Conservation (phyloP, 2,888 invertebrate genomes). For the Seladonia tumulorum region DNA sequence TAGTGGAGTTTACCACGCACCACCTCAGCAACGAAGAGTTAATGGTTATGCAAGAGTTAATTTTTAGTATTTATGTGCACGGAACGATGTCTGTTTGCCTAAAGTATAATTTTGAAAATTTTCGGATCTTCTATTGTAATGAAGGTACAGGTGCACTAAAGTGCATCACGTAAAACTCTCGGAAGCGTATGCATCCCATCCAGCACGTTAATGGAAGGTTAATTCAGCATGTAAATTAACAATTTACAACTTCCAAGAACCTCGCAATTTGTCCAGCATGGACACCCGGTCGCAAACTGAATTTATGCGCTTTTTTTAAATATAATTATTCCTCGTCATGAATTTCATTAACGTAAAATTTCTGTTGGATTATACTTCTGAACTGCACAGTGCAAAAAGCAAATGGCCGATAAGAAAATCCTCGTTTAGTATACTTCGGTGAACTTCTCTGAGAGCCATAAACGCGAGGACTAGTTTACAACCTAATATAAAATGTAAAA, state of each 20-base stretch:
- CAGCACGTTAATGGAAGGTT: neutral
- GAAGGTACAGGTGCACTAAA: neutral
- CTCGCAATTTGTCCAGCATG: neutral
- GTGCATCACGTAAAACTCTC: neutral
- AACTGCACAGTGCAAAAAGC: neutral
- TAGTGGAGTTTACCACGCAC: too few species aligned
- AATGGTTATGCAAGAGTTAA: too few species aligned
- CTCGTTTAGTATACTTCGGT: neutral
- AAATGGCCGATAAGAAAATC: neutral
- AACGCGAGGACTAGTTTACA: neutral
- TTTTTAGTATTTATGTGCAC: neutral
- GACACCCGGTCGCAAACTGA: neutral
- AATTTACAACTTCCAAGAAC: neutral
- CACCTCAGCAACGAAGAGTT: too few species aligned
- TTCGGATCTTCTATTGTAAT: neutral
- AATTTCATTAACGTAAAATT: neutral
- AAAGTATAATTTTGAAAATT: neutral
- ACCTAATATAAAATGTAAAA: neutral
- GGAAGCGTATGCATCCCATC: neutral
- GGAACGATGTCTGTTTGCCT: neutral
- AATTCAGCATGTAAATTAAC: neutral
- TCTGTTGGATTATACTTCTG: neutral
- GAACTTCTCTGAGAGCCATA: neutral
- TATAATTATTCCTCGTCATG: neutral
- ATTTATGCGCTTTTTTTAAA: neutral